A percentile compares a stretch with the other conserved stretches of the same genome.
phyloP scores from a whole-genome alignment of 2,797 vertebrate species.

The Lithobates sylvaticus region DNA sequence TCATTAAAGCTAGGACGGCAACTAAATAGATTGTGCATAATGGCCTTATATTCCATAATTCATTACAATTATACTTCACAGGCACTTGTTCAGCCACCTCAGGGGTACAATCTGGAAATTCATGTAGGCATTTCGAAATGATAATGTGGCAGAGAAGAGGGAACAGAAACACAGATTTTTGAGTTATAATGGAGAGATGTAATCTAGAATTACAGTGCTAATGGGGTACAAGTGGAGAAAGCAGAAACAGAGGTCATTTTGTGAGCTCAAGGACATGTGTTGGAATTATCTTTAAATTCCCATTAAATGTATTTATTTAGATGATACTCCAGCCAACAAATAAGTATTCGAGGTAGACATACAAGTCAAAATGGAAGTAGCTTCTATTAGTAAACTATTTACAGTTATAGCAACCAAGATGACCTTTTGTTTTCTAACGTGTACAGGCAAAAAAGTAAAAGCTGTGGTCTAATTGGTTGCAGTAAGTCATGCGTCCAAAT shows the following conservation, averaged over 20 bases:
- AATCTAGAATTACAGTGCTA: conserved; percentile 22
- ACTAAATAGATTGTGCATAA: conserved; percentile 48
- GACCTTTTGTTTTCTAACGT: too few relatives aligned
- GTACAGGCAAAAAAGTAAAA: too few relatives aligned
- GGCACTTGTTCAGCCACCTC: conserved; percentile 55
- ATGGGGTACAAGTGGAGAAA: conserved; percentile 18
- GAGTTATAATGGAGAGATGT: conserved; percentile 22
- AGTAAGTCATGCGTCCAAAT: too few relatives aligned
- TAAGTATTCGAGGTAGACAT: background rate
- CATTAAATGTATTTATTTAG: background rate
- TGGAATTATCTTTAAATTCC: background rate
- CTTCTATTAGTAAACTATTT: background rate
- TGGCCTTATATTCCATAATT: conserved; percentile 50
- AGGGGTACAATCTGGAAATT: conserved; percentile 50
- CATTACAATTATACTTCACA: conserved; percentile 57
- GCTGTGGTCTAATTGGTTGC: too few relatives aligned
- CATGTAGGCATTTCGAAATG: conserved; percentile 49
- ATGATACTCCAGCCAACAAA: background rate
- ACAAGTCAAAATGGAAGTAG: background rate
- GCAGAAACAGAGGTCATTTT: conserved; percentile 11
- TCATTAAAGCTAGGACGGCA: conserved; percentile 39
- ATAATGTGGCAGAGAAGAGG: conserved; percentile 28
- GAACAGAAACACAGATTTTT: conserved; percentile 28
- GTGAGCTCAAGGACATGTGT: conserved; percentile 25
- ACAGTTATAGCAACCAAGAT: background rate